A percentile compares a stretch with the other conserved stretches of the same genome.
phyloP scores from a whole-genome alignment of 2,797 vertebrate species.

The Pseudocheirus occidentalis region DNA sequence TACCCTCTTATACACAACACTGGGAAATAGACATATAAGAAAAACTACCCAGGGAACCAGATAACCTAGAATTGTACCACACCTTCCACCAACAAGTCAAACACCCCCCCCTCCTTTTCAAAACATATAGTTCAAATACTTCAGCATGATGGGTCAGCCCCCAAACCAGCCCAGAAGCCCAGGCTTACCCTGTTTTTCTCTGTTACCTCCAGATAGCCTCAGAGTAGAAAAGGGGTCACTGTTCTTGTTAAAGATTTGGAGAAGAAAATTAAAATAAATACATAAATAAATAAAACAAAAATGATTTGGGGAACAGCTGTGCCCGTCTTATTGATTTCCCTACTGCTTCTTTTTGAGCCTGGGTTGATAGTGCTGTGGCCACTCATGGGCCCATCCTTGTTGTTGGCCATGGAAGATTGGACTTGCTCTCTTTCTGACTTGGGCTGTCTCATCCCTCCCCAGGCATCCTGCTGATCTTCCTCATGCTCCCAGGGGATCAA shows the following conservation, averaged over 20 bases:
- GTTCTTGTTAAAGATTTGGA: background rate
- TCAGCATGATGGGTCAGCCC: background rate
- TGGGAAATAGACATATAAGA: background rate
- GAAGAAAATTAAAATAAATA: background rate
- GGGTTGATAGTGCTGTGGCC: background rate
- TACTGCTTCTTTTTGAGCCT: background rate
- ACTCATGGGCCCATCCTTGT: background rate
- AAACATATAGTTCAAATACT: background rate
- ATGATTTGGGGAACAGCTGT: background rate
- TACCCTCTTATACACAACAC: background rate
- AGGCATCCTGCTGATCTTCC: background rate
- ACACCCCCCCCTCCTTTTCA: background rate
- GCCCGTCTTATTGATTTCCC: background rate
- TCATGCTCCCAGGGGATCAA: background rate
- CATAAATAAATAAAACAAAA: no score
- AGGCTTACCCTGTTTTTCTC: background rate
- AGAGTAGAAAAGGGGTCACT: background rate
- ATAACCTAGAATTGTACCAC: background rate
- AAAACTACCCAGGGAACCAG: background rate
- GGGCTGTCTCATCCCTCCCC: background rate
- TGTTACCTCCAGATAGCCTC: background rate
- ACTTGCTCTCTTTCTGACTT: background rate
- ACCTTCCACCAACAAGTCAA: background rate
- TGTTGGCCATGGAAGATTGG: background rate
- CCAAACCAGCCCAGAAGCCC: background rate